Evolutionary conservation across 2,797 vertebrate genomes (phyloP).

Genomic region (Mormyrops boulengeri): DNA sequence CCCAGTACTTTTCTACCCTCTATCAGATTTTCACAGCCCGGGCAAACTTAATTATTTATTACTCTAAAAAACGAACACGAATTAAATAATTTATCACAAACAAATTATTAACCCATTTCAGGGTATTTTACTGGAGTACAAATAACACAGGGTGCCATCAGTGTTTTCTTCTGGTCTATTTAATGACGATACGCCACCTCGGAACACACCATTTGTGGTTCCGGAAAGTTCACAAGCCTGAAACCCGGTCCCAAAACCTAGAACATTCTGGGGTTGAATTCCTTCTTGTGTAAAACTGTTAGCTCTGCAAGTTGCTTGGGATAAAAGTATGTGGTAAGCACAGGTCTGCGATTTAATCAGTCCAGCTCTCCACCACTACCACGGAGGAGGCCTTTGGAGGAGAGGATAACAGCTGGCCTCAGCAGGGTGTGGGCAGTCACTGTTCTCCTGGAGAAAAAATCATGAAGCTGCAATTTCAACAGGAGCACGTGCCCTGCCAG

Average conservation of each 20-base stretch:
- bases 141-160: background rate
- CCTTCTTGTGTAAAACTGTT: background rate
- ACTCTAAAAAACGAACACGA: background rate
- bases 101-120: slow-evolving; percentile 6
- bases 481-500: background rate
- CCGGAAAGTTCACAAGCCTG: background rate
- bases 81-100: background rate
- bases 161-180: background rate
- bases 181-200: background rate
- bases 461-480: slow-evolving; percentile 4
- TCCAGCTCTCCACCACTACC: background rate
- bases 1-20: background rate
- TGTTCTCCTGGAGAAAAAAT: background rate
- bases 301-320: background rate
- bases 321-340: slow-evolving; percentile 1
- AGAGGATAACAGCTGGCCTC: slow-evolving; percentile 1
- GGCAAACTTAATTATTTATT: background rate
- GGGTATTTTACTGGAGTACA: background rate
- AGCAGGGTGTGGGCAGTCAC: background rate
- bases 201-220: background rate
- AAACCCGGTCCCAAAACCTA: background rate
- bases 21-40: background rate
- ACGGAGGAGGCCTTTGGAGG: background rate
- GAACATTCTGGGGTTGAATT: background rate
- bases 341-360: slow-evolving; percentile 4